phyloP scores from a whole-genome alignment of 1,140 invertebrate genomes.

The Drosophila auraria region DNA sequence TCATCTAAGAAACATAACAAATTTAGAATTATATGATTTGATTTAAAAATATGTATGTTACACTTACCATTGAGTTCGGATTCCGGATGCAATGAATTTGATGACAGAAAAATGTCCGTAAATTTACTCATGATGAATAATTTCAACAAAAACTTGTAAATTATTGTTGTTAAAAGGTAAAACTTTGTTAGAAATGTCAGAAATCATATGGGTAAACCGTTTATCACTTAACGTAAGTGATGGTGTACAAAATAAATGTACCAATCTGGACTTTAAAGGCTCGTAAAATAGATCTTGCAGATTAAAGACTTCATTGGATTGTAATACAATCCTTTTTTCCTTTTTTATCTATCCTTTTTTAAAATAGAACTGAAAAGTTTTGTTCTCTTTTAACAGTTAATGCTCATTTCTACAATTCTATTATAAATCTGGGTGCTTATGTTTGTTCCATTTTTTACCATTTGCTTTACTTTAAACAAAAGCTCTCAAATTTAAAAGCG shows the following conservation, averaged over 20 bases:
- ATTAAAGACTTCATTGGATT: slow-evolving; percentile 2
- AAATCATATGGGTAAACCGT: neutral
- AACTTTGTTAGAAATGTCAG: neutral
- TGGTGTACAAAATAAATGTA: slow-evolving; percentile 1
- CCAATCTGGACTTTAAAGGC: slow-evolving; percentile 7
- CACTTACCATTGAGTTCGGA: neutral
- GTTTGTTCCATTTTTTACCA: too few relatives aligned
- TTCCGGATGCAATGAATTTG: too few relatives aligned
- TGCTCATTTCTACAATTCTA: neutral
- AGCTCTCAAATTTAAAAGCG: slow-evolving; percentile 8
- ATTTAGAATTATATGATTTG: neutral
- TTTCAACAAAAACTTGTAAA: neutral
- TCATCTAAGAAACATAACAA: neutral
- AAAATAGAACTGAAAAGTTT: slow-evolving; percentile 5
- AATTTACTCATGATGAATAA: neutral
- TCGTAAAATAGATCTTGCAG: slow-evolving; percentile 6
- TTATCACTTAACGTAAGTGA: neutral
- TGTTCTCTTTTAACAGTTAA: slow-evolving; percentile 4
- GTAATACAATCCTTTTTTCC: neutral
- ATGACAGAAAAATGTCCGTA: neutral
- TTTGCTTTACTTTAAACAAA: slow-evolving; percentile 1
- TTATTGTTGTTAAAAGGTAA: slow-evolving; percentile 5
- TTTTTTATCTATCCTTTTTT: slow-evolving; percentile 5
- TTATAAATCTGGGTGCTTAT: too few relatives aligned
- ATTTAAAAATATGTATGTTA: neutral